phyloP scores from a whole-genome alignment of 2,797 vertebrate species.

The Tangara arthus region DNA sequence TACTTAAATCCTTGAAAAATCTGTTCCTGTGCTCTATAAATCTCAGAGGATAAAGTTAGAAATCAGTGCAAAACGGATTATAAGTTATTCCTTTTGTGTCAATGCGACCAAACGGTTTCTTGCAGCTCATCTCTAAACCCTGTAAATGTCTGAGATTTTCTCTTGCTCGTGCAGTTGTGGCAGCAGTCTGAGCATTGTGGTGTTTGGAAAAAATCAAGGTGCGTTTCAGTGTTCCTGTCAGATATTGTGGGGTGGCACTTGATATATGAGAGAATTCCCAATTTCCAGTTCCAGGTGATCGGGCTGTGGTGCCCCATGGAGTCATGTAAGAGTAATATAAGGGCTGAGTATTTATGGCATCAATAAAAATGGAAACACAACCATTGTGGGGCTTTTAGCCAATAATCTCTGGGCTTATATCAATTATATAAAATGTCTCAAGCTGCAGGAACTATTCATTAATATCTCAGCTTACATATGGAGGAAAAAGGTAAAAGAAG shows the following conservation, averaged over 20 bases:
- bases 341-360: background rate
- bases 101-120: background rate
- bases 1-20: background rate
- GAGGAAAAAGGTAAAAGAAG: background rate
- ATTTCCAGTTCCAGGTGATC: background rate
- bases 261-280: constrained; percentile 9
- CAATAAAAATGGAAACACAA: constrained; percentile 29
- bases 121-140: background rate
- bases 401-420: background rate
- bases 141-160: background rate
- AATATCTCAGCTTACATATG: background rate
- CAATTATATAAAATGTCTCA: background rate
- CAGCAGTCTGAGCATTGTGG: background rate
- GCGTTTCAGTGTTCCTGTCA: background rate
- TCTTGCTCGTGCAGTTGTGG: background rate
- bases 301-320: background rate
- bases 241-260: background rate
- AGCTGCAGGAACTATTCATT: background rate
- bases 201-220: background rate
- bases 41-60: background rate
- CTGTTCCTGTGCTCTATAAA: background rate
- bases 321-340: background rate
- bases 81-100: background rate
- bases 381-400: background rate
- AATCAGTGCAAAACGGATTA: background rate